Percentiles rank a stretch among this genome's conserved stretches.
phyloP scores from a whole-genome alignment of 2,797 vertebrate genomes.

The Pelobates cultripes region DNA sequence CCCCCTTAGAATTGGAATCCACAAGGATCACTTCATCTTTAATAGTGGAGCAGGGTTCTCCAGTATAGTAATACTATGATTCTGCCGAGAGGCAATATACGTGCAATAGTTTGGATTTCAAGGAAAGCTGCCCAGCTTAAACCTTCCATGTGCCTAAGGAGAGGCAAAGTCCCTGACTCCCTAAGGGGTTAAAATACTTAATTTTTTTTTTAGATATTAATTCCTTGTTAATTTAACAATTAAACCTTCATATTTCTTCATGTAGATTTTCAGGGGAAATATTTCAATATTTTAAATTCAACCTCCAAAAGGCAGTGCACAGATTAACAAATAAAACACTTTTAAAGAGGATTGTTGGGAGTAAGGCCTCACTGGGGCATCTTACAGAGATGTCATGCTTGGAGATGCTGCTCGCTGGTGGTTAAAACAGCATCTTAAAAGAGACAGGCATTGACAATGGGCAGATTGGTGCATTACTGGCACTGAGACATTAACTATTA shows the following conservation, averaged over 20 bases:
- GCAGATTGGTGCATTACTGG: slow-evolving; percentile 11
- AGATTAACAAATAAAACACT: too few species aligned
- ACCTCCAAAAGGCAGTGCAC: too few species aligned
- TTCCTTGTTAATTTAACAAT: neutral
- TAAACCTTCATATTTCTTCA: too few species aligned
- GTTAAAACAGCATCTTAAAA: neutral
- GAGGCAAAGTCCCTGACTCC: neutral
- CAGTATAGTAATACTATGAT: too few species aligned
- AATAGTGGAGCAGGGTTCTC: too few species aligned
- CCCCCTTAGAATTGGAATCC: too few species aligned
- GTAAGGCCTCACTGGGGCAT: neutral
- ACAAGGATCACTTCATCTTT: too few species aligned
- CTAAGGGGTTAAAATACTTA: neutral
- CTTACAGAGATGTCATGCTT: neutral
- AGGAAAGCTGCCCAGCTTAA: neutral
- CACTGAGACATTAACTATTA: neutral
- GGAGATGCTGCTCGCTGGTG: slow-evolving; percentile 1
- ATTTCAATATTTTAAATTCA: too few species aligned
- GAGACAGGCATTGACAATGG: slow-evolving; percentile 13
- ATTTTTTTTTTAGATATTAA: neutral
- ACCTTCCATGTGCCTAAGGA: neutral
- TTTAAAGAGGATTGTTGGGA: neutral
- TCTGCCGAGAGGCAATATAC: too few species aligned
- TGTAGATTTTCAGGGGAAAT: too few species aligned
- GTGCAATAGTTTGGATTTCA: neutral